These are phyloP conservation scores for Oscheius sp. DNA, from an alignment of 2,888 invertebrate species.

Conservation along the genomic window DNA sequence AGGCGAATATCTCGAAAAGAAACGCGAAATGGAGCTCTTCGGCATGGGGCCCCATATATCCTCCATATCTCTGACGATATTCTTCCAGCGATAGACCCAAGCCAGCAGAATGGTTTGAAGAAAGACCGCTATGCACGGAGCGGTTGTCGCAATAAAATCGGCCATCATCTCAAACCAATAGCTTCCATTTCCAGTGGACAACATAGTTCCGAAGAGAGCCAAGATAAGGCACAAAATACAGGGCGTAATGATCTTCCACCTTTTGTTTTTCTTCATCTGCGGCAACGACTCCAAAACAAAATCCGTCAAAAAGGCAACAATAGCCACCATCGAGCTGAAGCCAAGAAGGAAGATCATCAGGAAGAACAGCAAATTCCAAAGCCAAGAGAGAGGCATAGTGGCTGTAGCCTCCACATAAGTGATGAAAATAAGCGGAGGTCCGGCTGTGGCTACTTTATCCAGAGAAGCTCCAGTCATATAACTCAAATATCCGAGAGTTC, in stretches of 20 bases:
- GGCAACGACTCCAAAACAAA: conserved; percentile 51
- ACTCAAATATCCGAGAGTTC: conserved; percentile 54
- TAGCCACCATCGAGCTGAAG: conserved; percentile 56
- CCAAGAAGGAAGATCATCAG: conserved; percentile 71
- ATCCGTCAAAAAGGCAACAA: not conserved
- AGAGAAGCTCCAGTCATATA: conserved; percentile 24
- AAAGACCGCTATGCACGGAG: not conserved
- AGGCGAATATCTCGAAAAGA: not conserved
- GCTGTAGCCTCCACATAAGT: conserved; percentile 71
- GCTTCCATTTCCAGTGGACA: conserved; percentile 44
- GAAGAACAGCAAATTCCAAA: conserved; percentile 72
- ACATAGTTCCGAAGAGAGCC: conserved; percentile 45
- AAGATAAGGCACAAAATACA: conserved; percentile 18
- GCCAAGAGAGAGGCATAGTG: conserved; percentile 69
- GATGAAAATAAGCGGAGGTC: conserved; percentile 70
- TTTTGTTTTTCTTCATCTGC: conserved; percentile 12
- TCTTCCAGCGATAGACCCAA: conserved; percentile 1
- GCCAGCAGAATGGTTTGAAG: conserved; percentile 11
- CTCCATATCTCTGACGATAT: conserved; percentile 7
- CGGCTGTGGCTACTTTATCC: conserved; percentile 36
- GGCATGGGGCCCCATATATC: conserved; percentile 12
- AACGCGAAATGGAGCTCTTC: not conserved
- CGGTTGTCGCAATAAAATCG: not conserved
- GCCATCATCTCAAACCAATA: conserved; percentile 11
- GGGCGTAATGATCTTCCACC: conserved; percentile 1